Base-by-base conservation (phyloP, 2,797 vertebrate species). In the Hippoglossus hippoglossus region DNA sequence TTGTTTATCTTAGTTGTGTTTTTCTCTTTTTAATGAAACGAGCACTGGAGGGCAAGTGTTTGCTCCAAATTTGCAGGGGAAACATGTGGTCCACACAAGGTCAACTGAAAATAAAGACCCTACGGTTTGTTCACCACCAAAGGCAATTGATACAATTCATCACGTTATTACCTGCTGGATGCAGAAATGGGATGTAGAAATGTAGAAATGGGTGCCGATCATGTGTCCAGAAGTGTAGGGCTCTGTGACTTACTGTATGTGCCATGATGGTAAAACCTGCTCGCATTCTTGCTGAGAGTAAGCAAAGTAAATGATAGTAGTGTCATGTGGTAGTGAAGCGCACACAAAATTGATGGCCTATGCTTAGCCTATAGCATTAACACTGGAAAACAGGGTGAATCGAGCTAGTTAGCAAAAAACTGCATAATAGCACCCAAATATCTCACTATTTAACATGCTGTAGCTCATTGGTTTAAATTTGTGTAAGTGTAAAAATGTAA, bases 71-170 rank as follows among this genome's bases (percentile, higher is more conserved):
- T 41, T 63, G 25, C 39, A 60, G 25, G 18, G 44, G 56, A 60
- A 67, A 28, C 5, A 67, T 63, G 7, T 51, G 64, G 31, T 59
- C 1, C 10, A 47, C 46, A 39, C 50, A 72, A 69, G 49, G 79
- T 62, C 66, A 55, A 22, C 15, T 36, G 1, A 49, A 50, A 59
- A 57, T 63, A 15, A 12, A 2, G 24, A n/a, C 12, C 22, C 49
- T 18, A 4, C 26, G 62, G 31, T 71, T 59, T 63, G 51, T 16
- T 57, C 55, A 41, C 21, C 56, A 62, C 60, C 24, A 5, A 44
- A 58, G 49, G 61, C 63, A 54, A 7, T 13, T 55, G 19, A 41
- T 66, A 25, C 53, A 63, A 69, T n/a, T 36, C 22, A 64, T 69
- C 54, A 44, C 6, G 55, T 3, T 62, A 26, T 44, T 63, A 67